Percentiles rank a stretch among this genome's conserved stretches.
phyloP scores from a whole-genome alignment of 2,797 vertebrate species.

The Podarcis lilfordi region DNA sequence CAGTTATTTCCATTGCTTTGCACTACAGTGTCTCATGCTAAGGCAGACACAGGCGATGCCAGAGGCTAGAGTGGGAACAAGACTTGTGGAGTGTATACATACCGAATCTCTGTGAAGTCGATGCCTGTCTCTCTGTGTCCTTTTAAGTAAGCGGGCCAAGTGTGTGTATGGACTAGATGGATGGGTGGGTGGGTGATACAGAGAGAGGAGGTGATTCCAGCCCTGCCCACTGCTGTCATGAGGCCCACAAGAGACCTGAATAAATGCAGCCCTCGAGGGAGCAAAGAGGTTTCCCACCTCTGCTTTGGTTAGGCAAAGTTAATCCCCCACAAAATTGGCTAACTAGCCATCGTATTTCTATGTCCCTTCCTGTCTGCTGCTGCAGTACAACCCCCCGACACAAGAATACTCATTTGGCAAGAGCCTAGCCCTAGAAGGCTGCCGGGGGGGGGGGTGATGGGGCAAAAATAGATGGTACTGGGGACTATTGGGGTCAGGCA shows the following conservation, averaged over 20 bases:
- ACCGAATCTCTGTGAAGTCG: not conserved
- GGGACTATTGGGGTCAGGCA: not conserved
- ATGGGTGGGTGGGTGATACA: not conserved
- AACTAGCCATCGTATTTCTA: not conserved
- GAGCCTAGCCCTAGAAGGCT: not conserved
- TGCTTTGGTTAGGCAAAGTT: not conserved
- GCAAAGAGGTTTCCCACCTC: not conserved
- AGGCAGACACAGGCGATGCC: not conserved
- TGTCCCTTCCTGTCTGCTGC: not conserved
- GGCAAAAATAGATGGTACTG: not conserved
- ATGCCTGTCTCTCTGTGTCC: not conserved
- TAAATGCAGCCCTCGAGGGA: not conserved
- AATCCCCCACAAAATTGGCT: not conserved
- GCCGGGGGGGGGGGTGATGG: not conserved
- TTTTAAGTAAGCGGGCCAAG: too few relatives aligned
- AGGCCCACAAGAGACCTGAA: not conserved
- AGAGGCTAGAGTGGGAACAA: not conserved
- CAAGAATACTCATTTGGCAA: not conserved
- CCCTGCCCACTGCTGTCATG: not conserved
- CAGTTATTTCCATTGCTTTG: not conserved
- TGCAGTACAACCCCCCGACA: not conserved
- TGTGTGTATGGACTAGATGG: not conserved
- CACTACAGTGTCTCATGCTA: not conserved
- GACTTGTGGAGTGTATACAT: constrained; percentile 7
- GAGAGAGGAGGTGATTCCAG: not conserved